These are phyloP conservation scores for Apocrypta bakeri DNA, from an alignment of 1,140 invertebrate genomes.

Conservation along the genomic window DNA sequence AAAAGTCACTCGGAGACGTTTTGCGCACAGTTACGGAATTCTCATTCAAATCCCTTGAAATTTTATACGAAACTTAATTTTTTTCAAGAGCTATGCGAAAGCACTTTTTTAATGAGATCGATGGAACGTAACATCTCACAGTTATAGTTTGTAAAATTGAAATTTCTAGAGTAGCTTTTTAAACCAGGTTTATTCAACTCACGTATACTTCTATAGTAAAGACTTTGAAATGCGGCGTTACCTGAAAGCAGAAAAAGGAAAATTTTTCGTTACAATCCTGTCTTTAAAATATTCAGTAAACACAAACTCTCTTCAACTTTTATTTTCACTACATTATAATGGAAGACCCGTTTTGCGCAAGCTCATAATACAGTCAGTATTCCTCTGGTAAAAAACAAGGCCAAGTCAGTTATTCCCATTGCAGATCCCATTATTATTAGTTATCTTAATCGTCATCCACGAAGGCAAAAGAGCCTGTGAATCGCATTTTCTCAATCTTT, in stretches of 20 bases:
- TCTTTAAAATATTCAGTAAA: neutral
- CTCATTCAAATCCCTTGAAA: too few species aligned
- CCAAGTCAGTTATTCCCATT: slow-evolving; percentile 25
- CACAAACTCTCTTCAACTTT: neutral
- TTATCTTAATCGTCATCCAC: slow-evolving; percentile 45
- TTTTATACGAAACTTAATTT: too few species aligned
- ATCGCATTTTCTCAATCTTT: slow-evolving; percentile 36
- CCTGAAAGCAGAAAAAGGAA: slow-evolving; percentile 13
- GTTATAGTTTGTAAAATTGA: neutral
- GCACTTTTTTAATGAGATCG: neutral
- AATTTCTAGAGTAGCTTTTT: too few species aligned
- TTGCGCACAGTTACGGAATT: too few species aligned
- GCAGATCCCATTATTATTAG: slow-evolving; percentile 44
- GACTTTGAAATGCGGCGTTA: neutral
- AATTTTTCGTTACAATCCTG: neutral
- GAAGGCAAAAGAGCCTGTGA: slow-evolving; percentile 2
- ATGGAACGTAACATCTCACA: neutral
- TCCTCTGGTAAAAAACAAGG: slow-evolving; percentile 10
- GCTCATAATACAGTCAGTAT: neutral
- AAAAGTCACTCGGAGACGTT: too few species aligned
- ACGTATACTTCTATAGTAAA: neutral
- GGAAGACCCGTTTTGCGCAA: neutral
- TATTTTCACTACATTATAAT: neutral
- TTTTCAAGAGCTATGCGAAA: neutral
- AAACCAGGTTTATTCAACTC: neutral